Conservation (phyloP, 2,113 vertebrate species). For the Pholis gunnellus region DNA sequence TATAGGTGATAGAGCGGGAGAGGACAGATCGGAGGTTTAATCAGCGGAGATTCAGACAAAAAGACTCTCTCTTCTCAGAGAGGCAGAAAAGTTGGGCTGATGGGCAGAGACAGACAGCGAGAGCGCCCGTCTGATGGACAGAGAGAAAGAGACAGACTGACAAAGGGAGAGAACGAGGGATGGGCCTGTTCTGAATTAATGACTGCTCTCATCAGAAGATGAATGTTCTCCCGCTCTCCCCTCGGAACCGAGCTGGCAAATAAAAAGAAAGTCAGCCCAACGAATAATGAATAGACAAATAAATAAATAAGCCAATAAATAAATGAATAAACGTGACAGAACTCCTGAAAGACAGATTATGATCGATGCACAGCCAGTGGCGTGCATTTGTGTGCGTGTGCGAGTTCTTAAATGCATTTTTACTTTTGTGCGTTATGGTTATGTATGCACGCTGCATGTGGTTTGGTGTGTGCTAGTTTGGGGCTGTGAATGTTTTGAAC, state of each 20-base stretch:
- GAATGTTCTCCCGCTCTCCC: conserved; percentile 73
- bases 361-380: conserved; percentile 51
- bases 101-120: conserved; percentile 56
- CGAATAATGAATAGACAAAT: conserved; percentile 79
- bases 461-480: conserved; percentile 37
- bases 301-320: conserved; percentile 81
- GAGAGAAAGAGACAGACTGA: conserved; percentile 68
- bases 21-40: not conserved
- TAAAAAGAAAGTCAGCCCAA: conserved; percentile 72
- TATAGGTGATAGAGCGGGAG: not conserved
- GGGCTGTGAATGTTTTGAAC: conserved; percentile 47
- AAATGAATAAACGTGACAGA: conserved; percentile 70
- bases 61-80: not conserved
- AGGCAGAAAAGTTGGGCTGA: conserved; percentile 55
- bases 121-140: conserved; percentile 57
- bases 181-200: conserved; percentile 78
- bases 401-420: conserved; percentile 24
- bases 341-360: conserved; percentile 61
- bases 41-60: not conserved
- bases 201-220: conserved; percentile 77
- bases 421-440: conserved; percentile 20
- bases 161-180: conserved; percentile 68
- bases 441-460: conserved; percentile 24
- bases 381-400: conserved; percentile 10
- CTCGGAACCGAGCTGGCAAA: conserved; percentile 67